A percentile compares a stretch with the other conserved stretches of the same genome.
These are phyloP conservation scores for Nasua narica DNA, from an alignment of 2,797 vertebrate genomes.

Conservation along the genomic window DNA sequence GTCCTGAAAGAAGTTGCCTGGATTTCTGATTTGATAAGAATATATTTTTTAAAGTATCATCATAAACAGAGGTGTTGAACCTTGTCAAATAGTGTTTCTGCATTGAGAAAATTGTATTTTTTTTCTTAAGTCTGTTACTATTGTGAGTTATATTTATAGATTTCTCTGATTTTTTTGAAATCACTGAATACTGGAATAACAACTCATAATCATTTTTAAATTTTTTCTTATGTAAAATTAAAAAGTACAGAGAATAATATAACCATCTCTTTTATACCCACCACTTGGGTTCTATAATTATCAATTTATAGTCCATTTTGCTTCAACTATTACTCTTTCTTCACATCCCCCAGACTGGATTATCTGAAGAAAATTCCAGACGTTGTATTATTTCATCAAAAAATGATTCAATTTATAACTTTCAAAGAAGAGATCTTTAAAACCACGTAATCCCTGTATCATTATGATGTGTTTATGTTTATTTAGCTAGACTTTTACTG, in stretches of 20 bases:
- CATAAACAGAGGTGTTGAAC: not conserved
- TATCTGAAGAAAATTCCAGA: not conserved
- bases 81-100: not conserved
- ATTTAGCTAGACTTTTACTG: not conserved
- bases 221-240: not conserved
- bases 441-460: not conserved
- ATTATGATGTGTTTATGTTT: not conserved
- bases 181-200: not conserved
- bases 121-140: not conserved
- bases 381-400: slow-evolving; percentile 9
- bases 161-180: slow-evolving; percentile 36
- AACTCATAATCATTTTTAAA: not conserved
- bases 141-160: not conserved
- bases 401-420: not conserved
- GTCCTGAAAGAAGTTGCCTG: not conserved
- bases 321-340: not conserved
- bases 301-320: not conserved
- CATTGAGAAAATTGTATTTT: not conserved
- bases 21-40: not conserved
- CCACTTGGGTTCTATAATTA: not conserved
- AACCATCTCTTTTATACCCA: not conserved
- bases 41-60: not conserved
- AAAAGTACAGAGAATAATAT: not conserved
- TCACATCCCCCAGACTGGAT: not conserved
- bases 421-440: slow-evolving; percentile 19